Percentiles rank a stretch among this genome's conserved stretches.
These are phyloP conservation scores for Phymorhynchus buccinoides DNA, from an alignment of 1,140 invertebrate species.

Conservation along the genomic window DNA sequence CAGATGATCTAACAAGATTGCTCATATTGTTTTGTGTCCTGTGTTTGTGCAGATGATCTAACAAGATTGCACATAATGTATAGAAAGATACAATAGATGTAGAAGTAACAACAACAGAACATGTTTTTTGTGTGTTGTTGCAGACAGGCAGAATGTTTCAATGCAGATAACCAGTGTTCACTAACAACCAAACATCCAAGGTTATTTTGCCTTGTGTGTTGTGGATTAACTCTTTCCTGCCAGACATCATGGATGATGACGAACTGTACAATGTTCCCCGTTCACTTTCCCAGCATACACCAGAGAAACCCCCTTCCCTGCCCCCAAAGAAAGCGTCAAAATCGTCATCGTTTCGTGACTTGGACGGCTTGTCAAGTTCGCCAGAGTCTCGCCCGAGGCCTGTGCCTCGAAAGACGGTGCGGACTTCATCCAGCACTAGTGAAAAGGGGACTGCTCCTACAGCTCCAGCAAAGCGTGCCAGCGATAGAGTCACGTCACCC, in stretches of 20 bases:
- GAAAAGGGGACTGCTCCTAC: not conserved
- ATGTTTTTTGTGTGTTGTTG: conserved; percentile 10
- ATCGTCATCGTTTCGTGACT: not conserved
- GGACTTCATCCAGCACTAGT: not conserved
- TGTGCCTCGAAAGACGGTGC: not conserved
- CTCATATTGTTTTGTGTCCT: too few species aligned
- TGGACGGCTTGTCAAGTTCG: conserved; percentile 9
- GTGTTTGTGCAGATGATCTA: too few species aligned
- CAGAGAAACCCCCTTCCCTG: conserved; percentile 15
- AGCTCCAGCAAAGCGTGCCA: too few species aligned
- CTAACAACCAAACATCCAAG: too few species aligned
- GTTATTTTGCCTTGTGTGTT: too few species aligned
- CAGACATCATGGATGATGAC: not conserved
- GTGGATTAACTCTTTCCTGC: too few species aligned
- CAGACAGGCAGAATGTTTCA: not conserved
- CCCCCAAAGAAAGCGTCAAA: conserved; percentile 14
- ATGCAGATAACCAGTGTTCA: not conserved
- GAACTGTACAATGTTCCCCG: conserved; percentile 25
- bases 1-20: too few species aligned
- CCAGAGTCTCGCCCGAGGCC: conserved; percentile 24
- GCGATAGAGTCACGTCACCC: conserved; percentile 4
- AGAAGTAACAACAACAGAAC: too few species aligned
- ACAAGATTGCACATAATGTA: too few species aligned
- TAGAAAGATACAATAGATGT: too few species aligned
- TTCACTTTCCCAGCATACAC: not conserved